A percentile compares a stretch with the other conserved stretches of the same genome.
Conservation (phyloP, 2,113 vertebrate species). For the Herpailurus yagouaroundi region DNA sequence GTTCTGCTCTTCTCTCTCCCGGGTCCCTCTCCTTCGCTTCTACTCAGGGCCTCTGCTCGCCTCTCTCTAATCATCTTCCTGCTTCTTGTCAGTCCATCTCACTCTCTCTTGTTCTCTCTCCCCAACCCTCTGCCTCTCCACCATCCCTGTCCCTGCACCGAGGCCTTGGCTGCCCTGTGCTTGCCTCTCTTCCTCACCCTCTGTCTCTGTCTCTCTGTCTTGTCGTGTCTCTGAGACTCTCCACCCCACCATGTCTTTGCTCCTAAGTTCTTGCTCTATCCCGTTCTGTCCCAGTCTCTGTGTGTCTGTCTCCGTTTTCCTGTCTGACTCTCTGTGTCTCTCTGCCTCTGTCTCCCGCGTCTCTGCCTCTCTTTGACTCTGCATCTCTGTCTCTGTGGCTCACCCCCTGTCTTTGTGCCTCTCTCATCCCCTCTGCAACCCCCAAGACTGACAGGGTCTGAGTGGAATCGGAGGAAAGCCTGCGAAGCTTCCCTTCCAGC, state of each 20-base stretch:
- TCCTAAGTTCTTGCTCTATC: not conserved
- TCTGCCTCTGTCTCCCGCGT: not conserved
- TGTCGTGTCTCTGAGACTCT: not conserved
- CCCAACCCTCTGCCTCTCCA: not conserved
- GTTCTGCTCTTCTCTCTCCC: not conserved
- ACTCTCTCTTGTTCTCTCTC: not conserved
- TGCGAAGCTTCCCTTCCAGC: not conserved
- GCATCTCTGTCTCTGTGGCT: not conserved
- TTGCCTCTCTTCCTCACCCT: not conserved
- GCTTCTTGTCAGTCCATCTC: not conserved
- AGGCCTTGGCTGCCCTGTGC: not conserved
- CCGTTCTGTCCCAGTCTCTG: not conserved
- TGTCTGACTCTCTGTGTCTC: not conserved
- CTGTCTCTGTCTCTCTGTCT: not conserved
- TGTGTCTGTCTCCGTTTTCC: not conserved
- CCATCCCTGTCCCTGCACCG: fast-evolving
- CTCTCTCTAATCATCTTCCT: not conserved
- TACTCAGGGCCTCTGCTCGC: fast-evolving
- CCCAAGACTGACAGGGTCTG: not conserved
- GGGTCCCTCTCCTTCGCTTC: not conserved
- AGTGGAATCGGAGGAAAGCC: not conserved
- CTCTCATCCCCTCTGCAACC: not conserved
- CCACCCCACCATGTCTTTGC: not conserved
- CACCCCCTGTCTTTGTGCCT: not conserved
- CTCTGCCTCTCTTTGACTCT: not conserved